Evolutionary conservation across 2,113 vertebrate genomes (phyloP), one percentile per base, ranked within the genome.

Genomic region (Tangachromis dhanisi): DNA sequence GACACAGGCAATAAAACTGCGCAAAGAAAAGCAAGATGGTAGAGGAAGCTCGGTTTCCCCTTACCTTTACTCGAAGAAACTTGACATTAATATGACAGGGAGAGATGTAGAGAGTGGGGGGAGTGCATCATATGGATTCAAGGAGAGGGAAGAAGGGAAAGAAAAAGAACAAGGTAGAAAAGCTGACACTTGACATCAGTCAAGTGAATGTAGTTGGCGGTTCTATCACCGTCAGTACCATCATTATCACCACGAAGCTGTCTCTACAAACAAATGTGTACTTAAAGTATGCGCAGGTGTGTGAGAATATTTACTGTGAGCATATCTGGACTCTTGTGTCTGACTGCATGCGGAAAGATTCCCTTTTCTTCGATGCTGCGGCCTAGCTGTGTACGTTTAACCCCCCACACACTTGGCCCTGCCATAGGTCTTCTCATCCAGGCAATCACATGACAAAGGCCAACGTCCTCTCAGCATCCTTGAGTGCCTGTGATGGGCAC

Each of bases 381-480:
- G 17, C 80, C 47, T 87, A 83, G 80, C 83, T 86, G 82, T 87
- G 85, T 80, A 83, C 83, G 82, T 92, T 94, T 94, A 94, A 94
- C 94, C 92, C 78, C 21, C 31, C 35, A 42, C 78, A 63, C 78
- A 76, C 83, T 87, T 82, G 83, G 63, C 88, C 80, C 82, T 26
- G 86, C 31, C 89, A 90, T 83, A 92, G 92, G 92, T 89, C 87
- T 85, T 79, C 84, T 84, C 83, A 86, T 92, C 10, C 86, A 79
- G 63, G 84, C 90, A 31, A 82, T 92, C 87, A 91, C 88, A 88
- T 88, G 89, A 94, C 93, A 89, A 85, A 90, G 89, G 87, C 93
- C 93, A 54, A 24, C 54, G 91, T 94, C 95, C 95, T 95, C 92
- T 84, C 90, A 54, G 89, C 95, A 95, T 93, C 95, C 96, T 96